Evolutionary conservation across 2,888 invertebrate species (phyloP), one percentile per base, ranked within the genome.

Genomic region (Ellobium chinense): DNA sequence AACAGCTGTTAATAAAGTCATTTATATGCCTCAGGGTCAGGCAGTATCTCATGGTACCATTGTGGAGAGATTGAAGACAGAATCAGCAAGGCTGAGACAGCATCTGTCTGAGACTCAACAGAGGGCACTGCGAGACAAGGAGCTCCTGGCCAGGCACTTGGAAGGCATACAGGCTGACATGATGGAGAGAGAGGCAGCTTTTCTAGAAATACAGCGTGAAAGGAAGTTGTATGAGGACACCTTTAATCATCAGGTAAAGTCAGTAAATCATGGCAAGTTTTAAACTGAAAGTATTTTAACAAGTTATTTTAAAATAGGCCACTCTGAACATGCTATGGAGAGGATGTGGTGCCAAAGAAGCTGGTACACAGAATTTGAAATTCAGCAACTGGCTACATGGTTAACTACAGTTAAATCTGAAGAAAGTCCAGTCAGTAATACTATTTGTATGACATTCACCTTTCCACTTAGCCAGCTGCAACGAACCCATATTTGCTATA

Each of bases 101-200:
- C 89, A 92, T 84, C 86, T 93, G 75, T 87, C 90, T 9, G 93
- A 93, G 65, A 90, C 90, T 7, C 93, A 93, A 80, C 92, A 93
- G 76, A 90, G 91, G 83, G 92, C 93, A 2, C 89, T 94, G 54
- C 88, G 91, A 58, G 94, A 94, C 81, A 94, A 94, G 86, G 93
- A 93, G 84, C 83, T 89, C 29, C 88, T 94, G 54, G 92, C 94
- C 78, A 89, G 92, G 58, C 93, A 94, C 83, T 84, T 94, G 79
- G 94, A 94, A 85, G 88, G 90, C 12, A 93, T 94, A 74, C 93
- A 93, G 86, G 91, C 92, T n/a, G 94, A 94, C 81, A 93, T 94
- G 93, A 88, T 93, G 87, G 93, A 93, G 74, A 86, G 94, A 5
- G 94, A 94, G 85, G 92, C 93, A 0, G 89, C 92, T 7, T 92